Percentiles rank a stretch among this genome's conserved stretches.
Evolutionary conservation across 2,888 invertebrate species (phyloP).

Genomic region (Agrotis segetum): DNA sequence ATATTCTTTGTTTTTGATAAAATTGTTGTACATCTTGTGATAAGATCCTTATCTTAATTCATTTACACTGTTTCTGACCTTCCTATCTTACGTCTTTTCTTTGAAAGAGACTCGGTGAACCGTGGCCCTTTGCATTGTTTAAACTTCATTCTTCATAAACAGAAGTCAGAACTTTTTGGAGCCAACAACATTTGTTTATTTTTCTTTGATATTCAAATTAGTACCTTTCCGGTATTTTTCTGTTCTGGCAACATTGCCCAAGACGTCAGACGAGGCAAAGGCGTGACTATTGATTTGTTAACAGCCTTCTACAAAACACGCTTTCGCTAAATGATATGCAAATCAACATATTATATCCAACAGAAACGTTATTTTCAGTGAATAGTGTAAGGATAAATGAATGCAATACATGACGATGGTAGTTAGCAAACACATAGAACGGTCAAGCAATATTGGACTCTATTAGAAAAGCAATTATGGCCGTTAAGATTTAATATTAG

Average conservation of each 20-base stretch:
- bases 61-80: background rate
- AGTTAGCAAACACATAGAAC: constrained; percentile 15
- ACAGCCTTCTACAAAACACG: constrained; percentile 81
- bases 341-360: constrained; percentile 64
- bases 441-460: constrained; percentile 30
- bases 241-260: constrained; percentile 33
- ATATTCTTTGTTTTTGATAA: background rate
- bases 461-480: constrained; percentile 20
- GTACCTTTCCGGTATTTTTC: constrained; percentile 14
- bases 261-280: constrained; percentile 51
- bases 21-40: background rate
- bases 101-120: background rate
- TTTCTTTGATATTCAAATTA: constrained; percentile 23
- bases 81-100: background rate
- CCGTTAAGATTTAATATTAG: constrained; percentile 17
- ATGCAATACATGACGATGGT: constrained; percentile 28
- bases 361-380: constrained; percentile 51
- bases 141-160: background rate
- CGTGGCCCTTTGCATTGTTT: background rate
- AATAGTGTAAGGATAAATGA: constrained; percentile 52
- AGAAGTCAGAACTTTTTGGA: constrained; percentile 6
- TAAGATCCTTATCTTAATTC: background rate
- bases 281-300: constrained; percentile 74
- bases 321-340: constrained; percentile 79
- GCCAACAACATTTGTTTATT: background rate